Evolutionary conservation across 2,797 vertebrate genomes (phyloP), one percentile per base, ranked within the genome.

Genomic region (Pitangus sulphuratus): DNA sequence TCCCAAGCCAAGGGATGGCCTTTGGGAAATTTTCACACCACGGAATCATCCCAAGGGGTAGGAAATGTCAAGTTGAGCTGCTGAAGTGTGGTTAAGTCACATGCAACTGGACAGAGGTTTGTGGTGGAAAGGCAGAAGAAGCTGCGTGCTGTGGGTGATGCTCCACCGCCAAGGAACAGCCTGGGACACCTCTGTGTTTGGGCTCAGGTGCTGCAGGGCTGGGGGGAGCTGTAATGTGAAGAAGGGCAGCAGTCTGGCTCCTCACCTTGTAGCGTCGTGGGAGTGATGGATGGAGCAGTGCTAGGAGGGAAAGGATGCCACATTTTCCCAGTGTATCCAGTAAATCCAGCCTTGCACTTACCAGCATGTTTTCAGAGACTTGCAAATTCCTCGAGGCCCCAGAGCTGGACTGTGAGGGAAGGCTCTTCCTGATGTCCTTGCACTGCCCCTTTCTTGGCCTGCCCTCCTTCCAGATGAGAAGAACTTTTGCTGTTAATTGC

Each of bases 121-220:
- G 68, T 71, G 82, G 78, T 89, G 75, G 92, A 84, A 89, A 90
- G 66, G 64, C 87, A 92, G 91, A 93, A 92, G 78, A 66, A 93
- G 33, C 62, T 60, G 35, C 78, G 28, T 1, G 30, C 70, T 79
- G 51, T 69, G 31, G 81, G 68, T 37, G 82, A 58, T 11, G 84
- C 72, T 83, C 76, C 76, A 68, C 25, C 77, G 89, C 75, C 56
- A 85, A 71, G 64, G 79, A 89, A 64, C 64, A 80, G 75, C 60
- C 75, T 70, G 60, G 77, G 84, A 84, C 71, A 80, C 39, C 71
- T 85, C 82, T 2, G 2, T 77, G 50, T 74, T 50, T 9, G 21
- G 85, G 60, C 42, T 84, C 68, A 25, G 77, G 60, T 74, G 80
- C 75, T 89, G 39, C 66, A 77, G 89, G 64, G 62, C 84, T 79